Evolutionary conservation across 1,140 invertebrate species (phyloP), one percentile per base, ranked within the genome.

Genomic region (Cherax destructor): DNA sequence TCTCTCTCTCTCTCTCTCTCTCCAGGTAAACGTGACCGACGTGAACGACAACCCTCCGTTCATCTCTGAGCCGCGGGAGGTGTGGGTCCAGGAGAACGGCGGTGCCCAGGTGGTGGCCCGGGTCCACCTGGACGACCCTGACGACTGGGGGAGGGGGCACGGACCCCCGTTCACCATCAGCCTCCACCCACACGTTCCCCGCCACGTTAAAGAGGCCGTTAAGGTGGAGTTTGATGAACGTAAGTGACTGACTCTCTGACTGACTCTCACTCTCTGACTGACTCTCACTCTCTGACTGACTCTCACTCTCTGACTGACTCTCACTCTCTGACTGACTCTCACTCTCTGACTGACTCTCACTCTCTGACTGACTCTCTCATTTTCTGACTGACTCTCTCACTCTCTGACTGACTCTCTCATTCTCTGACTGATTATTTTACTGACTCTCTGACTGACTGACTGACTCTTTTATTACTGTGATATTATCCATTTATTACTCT

Each of bases 41-140:
- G 85, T 86, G 74, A 86, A 86, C 74, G 85, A 86, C 85, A 86
- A 86, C 85, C 72, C 85, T n/a, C 85, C 85, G 24, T 86, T 77
- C 85, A 52, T 86, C 10, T 49, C 72, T 0, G 85, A 86, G 50
- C 74, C 85, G 13, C 72, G 69, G 50, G 85, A 78, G 69, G 85
- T 61, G n/a, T 21, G 52, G 85, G 85, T 86, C 47, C 47, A 16
- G 56, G 85, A 86, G 85, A 86, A 86, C 85, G 41, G 72, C 52
- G 30, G 24, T 49, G 41, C 85, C 11, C 85, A 86, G 74, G n/a
- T 78, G 72, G 85, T 86, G 50, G 47, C 74, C n/a, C 72, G 56
- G 49, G 85, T 86, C 74, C 69, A 52, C 21, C 85, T 86, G 41
- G 74, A 49, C 16, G 85, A 86, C 85, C 85, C 85, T 24, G 85